Conservation (phyloP, 2,113 vertebrate genomes). For the Haemorhous mexicanus region DNA sequence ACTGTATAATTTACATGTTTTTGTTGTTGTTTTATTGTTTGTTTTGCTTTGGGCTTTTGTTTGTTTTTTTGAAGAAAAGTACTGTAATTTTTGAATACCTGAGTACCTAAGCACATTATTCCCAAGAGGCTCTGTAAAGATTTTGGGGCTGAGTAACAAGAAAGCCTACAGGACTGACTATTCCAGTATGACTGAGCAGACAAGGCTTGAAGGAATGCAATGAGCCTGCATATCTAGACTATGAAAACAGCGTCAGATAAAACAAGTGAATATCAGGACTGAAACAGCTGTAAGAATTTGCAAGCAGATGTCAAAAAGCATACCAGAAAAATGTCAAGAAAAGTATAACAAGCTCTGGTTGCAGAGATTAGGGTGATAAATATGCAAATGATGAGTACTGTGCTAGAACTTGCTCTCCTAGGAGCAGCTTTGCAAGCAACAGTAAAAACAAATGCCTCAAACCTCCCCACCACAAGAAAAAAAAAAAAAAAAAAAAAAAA, state of each 20-base stretch:
- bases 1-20: background rate
- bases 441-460: background rate
- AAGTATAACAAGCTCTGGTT: constrained; percentile 69
- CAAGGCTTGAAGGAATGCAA: constrained; percentile 39
- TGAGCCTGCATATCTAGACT: constrained; percentile 62
- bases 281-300: constrained; percentile 74
- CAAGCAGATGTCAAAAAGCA: constrained; percentile 73
- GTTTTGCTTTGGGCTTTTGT: rapidly evolving
- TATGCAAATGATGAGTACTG: constrained; percentile 56
- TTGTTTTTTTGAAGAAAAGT: background rate
- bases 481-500: background rate
- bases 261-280: constrained; percentile 68
- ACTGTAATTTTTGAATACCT: background rate
- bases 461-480: background rate
- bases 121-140: background rate
- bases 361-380: constrained; percentile 68
- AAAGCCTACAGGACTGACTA: constrained; percentile 15
- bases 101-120: background rate
- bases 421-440: constrained; percentile 29
- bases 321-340: constrained; percentile 70
- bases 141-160: background rate
- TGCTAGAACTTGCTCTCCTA: constrained; percentile 16
- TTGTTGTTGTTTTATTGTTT: background rate
- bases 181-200: constrained; percentile 12
- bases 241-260: constrained; percentile 63